Base-by-base conservation (phyloP, 2,797 vertebrate species). In the Gymnoscopelus braueri region DNA sequence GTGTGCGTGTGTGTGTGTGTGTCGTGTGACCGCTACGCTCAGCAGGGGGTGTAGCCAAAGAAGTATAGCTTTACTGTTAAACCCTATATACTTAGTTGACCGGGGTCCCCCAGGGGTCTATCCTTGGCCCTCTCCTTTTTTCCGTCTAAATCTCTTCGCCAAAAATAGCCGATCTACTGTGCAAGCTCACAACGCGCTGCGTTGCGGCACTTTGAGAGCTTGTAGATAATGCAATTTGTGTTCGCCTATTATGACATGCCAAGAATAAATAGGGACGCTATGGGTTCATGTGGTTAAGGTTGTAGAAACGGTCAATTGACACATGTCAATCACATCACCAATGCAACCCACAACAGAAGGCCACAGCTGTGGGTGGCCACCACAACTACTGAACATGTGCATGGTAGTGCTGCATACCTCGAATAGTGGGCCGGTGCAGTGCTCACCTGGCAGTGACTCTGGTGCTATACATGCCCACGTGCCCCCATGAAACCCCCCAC, bases 61-160 rank as follows among this genome's bases (percentile, higher is more conserved):
- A 62, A n/a, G 64, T 75, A 69, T 81, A 80, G 67, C 77, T 77
- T 88, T 64, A 73, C 80, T 79, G 69, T 71, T 78, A 44, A 44
- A 44, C 7, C 39, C 39, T 9, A 10, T 44, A 44, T 44, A 44
- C 39, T 44, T 44, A 10, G 39, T 44, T 44, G 39, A 44, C 39
- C 39, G 39, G 39, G 39, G 39, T 44, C 39, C 39, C 39, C 39
- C 7, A 10, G 32, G 32, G 32, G 9, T 44, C 39, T 44, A 44
- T 44, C 39, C 8, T 8, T 44, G 39, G 39, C 39, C 9, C 39
- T 5, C 4, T 35, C 32, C 32, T 35, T 35, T 35, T 35, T 35
- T 35, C 32, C 32, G 5, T 35, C 32, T 35, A 35, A 35, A 35
- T 35, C 32, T 35, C 32, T 35, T 35, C 5, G 5, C 32, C 32